Evolutionary conservation across 1,140 invertebrate species (phyloP).

Genomic region (Catajapyx aquilonaris): DNA sequence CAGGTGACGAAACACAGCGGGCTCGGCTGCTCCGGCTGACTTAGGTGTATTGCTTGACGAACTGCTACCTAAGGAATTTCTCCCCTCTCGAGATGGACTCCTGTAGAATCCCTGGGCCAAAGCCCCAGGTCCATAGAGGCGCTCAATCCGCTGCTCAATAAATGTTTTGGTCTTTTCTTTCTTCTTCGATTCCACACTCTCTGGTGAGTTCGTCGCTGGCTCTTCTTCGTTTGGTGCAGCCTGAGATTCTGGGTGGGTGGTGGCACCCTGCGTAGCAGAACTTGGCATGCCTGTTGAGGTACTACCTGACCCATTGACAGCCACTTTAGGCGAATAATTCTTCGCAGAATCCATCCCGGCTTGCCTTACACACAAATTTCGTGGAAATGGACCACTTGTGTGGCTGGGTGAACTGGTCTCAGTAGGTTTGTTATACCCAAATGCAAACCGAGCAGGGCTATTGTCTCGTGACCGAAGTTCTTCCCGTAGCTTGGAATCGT

Average conservation of each 20-base stretch:
- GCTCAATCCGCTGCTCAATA: constrained; percentile 67
- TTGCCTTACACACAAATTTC: constrained; percentile 7
- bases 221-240: neutral
- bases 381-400: constrained; percentile 4
- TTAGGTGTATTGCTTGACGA: constrained; percentile 11
- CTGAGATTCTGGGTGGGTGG: neutral
- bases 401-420: constrained; percentile 10
- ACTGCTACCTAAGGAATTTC: neutral
- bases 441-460: constrained; percentile 15
- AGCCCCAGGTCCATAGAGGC: constrained; percentile 64
- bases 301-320: neutral
- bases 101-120: constrained; percentile 55
- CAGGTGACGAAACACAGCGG: constrained; percentile 51
- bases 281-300: too few species aligned
- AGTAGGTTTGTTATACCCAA: constrained; percentile 10
- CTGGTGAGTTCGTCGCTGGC: neutral
- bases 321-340: too few species aligned
- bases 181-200: neutral
- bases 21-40: constrained; percentile 28
- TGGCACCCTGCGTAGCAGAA: too few species aligned
- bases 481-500: constrained; percentile 40
- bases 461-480: constrained; percentile 26
- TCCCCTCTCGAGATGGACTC: constrained; percentile 2
- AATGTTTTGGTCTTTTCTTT: constrained; percentile 32
- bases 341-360: constrained; percentile 2